These are phyloP conservation scores for Leptinotarsa undecemlineata DNA, from an alignment of 1,140 invertebrate species.

Conservation along the genomic window DNA sequence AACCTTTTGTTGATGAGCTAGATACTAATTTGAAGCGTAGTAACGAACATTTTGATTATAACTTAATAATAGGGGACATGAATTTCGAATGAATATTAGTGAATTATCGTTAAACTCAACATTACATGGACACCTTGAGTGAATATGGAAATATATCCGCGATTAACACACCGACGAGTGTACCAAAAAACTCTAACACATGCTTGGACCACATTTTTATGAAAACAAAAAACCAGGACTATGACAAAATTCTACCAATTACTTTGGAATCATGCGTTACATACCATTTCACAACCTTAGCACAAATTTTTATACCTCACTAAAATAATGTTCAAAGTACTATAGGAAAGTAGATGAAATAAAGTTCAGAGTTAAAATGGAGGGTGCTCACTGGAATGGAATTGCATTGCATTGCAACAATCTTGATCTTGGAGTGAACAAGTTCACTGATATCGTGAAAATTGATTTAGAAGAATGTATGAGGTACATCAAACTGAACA, in stretches of 20 bases:
- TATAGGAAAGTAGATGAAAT: not conserved
- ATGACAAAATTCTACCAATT: conserved; percentile 2
- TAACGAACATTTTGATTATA: not conserved
- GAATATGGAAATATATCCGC: not conserved
- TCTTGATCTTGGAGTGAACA: too few relatives aligned
- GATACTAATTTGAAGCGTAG: not conserved
- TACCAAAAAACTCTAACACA: not conserved
- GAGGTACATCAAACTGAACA: not conserved
- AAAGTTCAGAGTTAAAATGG: not conserved
- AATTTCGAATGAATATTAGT: conserved; percentile 1
- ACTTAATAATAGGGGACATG: conserved; percentile 8
- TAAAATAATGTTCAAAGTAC: not conserved
- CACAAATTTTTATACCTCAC: not conserved
- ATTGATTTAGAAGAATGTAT: not conserved
- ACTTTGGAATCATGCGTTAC: not conserved
- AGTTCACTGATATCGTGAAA: conserved; percentile 7
- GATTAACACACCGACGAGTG: conserved; percentile 1
- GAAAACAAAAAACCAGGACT: not conserved
- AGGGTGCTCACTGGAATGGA: not conserved
- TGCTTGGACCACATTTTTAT: not conserved
- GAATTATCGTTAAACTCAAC: not conserved
- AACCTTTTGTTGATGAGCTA: not conserved
- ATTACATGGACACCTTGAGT: conserved; percentile 6
- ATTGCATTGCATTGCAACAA: not conserved
- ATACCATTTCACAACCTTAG: not conserved